phyloP scores from a whole-genome alignment of 1,140 invertebrate genomes.

The Polyergus mexicanus region DNA sequence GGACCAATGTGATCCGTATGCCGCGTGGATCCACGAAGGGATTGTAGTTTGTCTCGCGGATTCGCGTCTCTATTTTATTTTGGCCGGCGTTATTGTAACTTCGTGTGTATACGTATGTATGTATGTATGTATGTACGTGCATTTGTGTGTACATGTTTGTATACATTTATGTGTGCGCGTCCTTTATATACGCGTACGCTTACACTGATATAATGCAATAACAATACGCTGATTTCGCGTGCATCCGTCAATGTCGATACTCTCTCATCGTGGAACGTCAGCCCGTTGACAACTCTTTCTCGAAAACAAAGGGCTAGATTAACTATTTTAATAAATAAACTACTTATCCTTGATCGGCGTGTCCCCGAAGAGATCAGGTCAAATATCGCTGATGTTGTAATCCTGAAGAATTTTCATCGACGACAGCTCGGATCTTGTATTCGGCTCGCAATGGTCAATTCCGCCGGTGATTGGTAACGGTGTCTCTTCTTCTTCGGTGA shows the following conservation, averaged over 20 bases:
- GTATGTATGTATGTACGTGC: conserved; percentile 12
- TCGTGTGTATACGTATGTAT: conserved; percentile 14
- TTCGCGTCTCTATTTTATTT: conserved; percentile 74
- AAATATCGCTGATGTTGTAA: conserved; percentile 9
- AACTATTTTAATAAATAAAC: conserved; percentile 15
- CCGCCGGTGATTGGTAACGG: background rate
- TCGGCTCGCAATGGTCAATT: background rate
- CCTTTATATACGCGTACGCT: background rate
- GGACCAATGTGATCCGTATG: conserved; percentile 86
- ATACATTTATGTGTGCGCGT: conserved; percentile 18
- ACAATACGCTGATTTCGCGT: conserved; percentile 44
- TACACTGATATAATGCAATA: conserved; percentile 46
- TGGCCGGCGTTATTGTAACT: conserved; percentile 79
- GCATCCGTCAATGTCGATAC: conserved; percentile 25
- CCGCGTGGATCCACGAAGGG: conserved; percentile 71
- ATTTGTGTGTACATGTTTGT: conserved; percentile 7
- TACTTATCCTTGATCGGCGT: conserved; percentile 28
- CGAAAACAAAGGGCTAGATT: conserved; percentile 4
- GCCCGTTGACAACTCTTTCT: background rate
- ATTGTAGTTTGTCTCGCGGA: conserved; percentile 37
- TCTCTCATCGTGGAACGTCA: background rate
- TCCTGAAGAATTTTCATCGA: background rate
- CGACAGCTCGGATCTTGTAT: background rate
- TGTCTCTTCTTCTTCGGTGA: background rate
- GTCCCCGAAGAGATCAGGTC: conserved; percentile 9